A percentile compares a stretch with the other conserved stretches of the same genome.
These are phyloP conservation scores for Andrena marginata DNA, from an alignment of 2,888 invertebrate genomes.

Conservation along the genomic window DNA sequence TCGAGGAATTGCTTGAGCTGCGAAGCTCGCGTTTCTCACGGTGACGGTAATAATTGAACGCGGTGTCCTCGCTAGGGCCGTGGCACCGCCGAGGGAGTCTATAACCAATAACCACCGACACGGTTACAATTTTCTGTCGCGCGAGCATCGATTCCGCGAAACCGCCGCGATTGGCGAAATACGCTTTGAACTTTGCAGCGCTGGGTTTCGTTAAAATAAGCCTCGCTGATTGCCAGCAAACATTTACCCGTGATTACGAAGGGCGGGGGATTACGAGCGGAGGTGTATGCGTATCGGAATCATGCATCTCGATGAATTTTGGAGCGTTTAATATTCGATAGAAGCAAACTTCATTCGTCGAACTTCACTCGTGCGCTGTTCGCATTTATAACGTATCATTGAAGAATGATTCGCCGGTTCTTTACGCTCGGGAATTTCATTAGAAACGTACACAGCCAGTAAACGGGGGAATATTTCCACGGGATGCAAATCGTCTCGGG, in stretches of 20 bases:
- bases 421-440: conserved; percentile 1
- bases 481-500: conserved; percentile 40
- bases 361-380: neutral
- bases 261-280: neutral
- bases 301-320: neutral
- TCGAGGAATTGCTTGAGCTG: neutral
- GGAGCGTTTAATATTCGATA: conserved; percentile 1
- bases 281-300: neutral
- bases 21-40: neutral
- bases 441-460: neutral
- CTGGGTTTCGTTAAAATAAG: conserved; percentile 2
- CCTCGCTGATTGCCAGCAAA: neutral
- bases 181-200: neutral
- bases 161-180: neutral
- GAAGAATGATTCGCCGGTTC: neutral
- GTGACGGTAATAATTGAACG: neutral
- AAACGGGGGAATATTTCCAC: neutral
- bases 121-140: conserved; percentile 14
- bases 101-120: neutral
- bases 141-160: neutral
- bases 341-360: neutral
- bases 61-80: neutral
- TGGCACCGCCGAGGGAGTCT: neutral
- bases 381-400: neutral
- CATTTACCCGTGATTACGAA: conserved; percentile 1